Base-by-base conservation (phyloP, 2,113 vertebrate genomes). In the Lamprotornis superbus region DNA sequence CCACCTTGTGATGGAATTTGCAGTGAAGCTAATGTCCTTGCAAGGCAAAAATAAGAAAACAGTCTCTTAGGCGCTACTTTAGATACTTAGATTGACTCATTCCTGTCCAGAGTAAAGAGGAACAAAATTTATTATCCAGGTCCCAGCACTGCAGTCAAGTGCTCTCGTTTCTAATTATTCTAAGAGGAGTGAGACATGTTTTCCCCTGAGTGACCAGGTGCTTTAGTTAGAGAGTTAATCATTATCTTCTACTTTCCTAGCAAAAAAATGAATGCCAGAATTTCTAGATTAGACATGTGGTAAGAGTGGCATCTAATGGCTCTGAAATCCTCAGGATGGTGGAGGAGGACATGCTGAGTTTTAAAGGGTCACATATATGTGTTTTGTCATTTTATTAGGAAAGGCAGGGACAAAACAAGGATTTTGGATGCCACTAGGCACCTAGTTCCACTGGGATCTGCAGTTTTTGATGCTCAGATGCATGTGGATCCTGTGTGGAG, bases 291-390 rank as follows among this genome's bases (percentile, higher is more conserved):
- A 80, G 82, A 56, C 14, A 6, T 20, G 30, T 70, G n/a, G 7
- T 71, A 56, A 94, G 65, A 87, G 87, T 75, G 82, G 74, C 56
- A 87, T 69, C 84, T 93, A 91, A 93, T 64, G 65, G 44, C 61
- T 91, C 65, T 82, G 65, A 81, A 75, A 52, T 64, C 57, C 50
- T 68, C 67, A 57, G 61, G 55, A 27, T 44, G 21, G 15, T 55
- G 31, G 7, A 10, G 16, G 12, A 63, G 9, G 9, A 24, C 5
- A 33, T 5, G 9, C 8, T 85, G 33, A 52, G 31, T 73, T 91
- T 65, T 75, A 33, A 71, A 88, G 53, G 31, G 11, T 57, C 44
- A 28, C 24, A 15, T 60, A 44, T 7, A 71, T 30, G 37, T 75
- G 9, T 59, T 90, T 57, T 76, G 17, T n/a, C 21, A 59, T 71